Evolutionary conservation across 2,797 vertebrate genomes (phyloP).

Genomic region (Micropoecilia bifurca): DNA sequence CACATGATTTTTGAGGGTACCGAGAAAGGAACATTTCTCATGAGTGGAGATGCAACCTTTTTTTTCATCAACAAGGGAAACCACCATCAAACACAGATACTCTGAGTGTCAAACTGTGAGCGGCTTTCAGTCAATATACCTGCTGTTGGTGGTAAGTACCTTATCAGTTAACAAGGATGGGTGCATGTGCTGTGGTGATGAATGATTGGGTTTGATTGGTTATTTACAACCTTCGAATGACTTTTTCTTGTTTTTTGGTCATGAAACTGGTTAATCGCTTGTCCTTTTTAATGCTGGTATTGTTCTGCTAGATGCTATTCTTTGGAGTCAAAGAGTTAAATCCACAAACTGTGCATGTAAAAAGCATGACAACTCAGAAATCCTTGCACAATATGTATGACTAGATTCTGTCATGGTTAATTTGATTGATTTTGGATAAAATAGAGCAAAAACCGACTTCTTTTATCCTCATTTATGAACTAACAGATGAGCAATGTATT

Average conservation of each 20-base stretch:
- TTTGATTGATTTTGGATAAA: not conserved
- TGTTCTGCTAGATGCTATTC: not conserved
- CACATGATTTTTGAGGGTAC: conserved; percentile 22
- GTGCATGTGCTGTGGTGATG: not conserved
- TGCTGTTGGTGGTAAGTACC: conserved; percentile 59
- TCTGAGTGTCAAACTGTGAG: not conserved
- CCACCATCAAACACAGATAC: conserved; percentile 38
- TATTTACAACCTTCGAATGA: not conserved
- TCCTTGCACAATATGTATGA: not conserved
- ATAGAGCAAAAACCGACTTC: not conserved
- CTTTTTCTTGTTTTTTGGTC: not conserved
- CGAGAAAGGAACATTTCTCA: conserved; percentile 4
- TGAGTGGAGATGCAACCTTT: not conserved
- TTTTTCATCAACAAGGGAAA: conserved; percentile 41
- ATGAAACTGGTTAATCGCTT: not conserved
- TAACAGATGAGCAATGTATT: not conserved
- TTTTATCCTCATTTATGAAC: not conserved
- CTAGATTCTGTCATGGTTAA: not conserved
- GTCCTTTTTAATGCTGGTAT: not conserved
- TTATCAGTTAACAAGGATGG: not conserved
- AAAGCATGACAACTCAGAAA: not conserved
- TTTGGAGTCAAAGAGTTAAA: not conserved
- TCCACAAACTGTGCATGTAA: not conserved
- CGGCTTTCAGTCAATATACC: conserved; percentile 48
- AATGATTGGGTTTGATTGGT: not conserved